Base-by-base conservation (phyloP, 2,113 vertebrate genomes). In the Cyphomyrus plagiostoma region DNA sequence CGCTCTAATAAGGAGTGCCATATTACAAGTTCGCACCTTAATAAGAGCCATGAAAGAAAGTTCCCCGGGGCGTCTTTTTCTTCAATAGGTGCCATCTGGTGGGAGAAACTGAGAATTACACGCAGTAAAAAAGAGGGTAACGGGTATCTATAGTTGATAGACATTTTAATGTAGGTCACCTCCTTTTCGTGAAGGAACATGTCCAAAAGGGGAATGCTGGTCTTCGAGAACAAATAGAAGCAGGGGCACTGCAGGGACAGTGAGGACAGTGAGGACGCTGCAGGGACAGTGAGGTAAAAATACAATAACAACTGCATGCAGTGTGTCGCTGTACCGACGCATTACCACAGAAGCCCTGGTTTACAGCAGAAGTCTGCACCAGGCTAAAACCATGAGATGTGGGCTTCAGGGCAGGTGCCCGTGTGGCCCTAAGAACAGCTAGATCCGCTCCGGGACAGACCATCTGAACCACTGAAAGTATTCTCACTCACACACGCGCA, bases 41-140 rank as follows among this genome's bases (percentile, higher is more conserved):
- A 86, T 90, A 97, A 95, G 35, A 97, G 94, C 96, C 96, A 97
- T n/a, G 95, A 95, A 84, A 96, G 92, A 91, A 96, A 96, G 91
- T 94, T 96, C 52, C 96, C 96, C 0, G 96, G 96, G 4, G 96
- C 96, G 15, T 97, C 96, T 92, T 92, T 95, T 66, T 95, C 93
- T 86, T 94, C 93, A 45, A 96, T 94, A 0, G 94, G 92, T 74
- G 92, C 89, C 23, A 93, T 92, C 96, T 97, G 21, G 58, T 15
- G 13, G 86, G 89, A 77, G 4, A 77, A 30, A 82, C 77, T 35
- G 49, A 2, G 26, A 19, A 0, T 10, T 35, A 11, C 21, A 10
- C 88, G 23, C 0, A 56, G 46, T 26, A 13, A 42, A 23, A 21
- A 3, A 53, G 74, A 23, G 58, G 87, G 13, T n/a, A 26, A 42